Percentiles rank a stretch among this genome's conserved stretches.
Conservation (phyloP, 92 coral and sea anemone genomes). For the Montipora capitata region DNA sequence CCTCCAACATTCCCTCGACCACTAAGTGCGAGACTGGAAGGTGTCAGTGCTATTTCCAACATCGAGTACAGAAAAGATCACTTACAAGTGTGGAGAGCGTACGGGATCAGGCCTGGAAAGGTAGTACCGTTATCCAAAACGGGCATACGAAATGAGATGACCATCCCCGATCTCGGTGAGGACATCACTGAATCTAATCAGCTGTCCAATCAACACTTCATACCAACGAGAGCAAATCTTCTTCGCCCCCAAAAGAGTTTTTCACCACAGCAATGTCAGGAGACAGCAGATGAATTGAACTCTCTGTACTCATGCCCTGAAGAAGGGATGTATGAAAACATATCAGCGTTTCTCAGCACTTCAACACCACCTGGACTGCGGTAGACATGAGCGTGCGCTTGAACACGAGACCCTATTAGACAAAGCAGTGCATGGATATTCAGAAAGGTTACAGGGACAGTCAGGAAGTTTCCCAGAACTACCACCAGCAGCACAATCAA, state of each 20-base stretch:
- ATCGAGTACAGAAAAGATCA: too few species aligned
- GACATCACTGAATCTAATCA: background rate
- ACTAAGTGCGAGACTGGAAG: background rate
- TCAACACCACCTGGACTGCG: background rate
- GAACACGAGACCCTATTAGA: too few species aligned
- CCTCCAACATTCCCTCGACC: background rate
- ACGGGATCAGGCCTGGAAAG: too few species aligned
- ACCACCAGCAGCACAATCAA: too few species aligned
- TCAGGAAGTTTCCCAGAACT: too few species aligned
- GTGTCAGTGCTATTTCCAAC: background rate
- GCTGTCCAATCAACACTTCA: background rate
- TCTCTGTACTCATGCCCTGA: too few species aligned
- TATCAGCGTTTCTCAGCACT: background rate
- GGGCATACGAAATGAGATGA: too few species aligned
- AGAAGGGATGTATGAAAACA: background rate
- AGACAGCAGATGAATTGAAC: background rate
- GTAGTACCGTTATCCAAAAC: too few species aligned
- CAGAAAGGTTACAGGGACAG: too few species aligned
- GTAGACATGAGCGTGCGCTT: background rate
- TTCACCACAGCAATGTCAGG: background rate
- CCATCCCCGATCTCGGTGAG: too few species aligned
- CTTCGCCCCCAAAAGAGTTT: background rate
- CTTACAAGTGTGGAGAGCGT: too few species aligned
- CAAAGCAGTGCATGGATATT: too few species aligned
- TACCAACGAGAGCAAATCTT: background rate